Evolutionary conservation across 1,140 invertebrate species (phyloP).

Genomic region (Dinoponera quadriceps): DNA sequence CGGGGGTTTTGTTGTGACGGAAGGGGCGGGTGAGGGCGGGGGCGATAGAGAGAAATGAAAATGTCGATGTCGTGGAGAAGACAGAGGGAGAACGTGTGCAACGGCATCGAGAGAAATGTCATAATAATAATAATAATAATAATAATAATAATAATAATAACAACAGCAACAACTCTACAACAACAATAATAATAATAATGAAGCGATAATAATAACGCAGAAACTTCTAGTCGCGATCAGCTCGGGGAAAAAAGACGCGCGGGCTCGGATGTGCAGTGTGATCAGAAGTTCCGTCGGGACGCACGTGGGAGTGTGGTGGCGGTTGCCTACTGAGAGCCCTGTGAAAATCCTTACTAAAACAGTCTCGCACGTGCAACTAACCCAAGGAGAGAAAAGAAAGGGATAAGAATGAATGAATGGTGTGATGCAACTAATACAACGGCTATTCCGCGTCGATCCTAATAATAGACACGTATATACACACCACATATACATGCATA

Average conservation of each 20-base stretch:
- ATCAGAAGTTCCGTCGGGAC: background rate
- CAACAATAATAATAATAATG: constrained; percentile 16
- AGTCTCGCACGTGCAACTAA: constrained; percentile 23
- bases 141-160: constrained; percentile 50
- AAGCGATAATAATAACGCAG: constrained; percentile 41
- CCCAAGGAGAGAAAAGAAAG: background rate
- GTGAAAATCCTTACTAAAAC: constrained; percentile 11
- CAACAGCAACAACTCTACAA: background rate
- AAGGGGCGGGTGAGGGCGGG: constrained; percentile 6
- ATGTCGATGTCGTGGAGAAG: constrained; percentile 11
- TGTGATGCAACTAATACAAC: constrained; percentile 13
- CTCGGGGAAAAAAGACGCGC: background rate
- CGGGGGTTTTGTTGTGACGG: constrained; percentile 28
- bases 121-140: constrained; percentile 56
- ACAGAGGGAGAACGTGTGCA: constrained; percentile 62
- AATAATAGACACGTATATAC: constrained; percentile 25
- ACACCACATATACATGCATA: background rate
- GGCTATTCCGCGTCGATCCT: constrained; percentile 28
- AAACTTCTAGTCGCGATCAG: constrained; percentile 34
- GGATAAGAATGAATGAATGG: background rate
- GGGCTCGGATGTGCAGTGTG: constrained; percentile 38
- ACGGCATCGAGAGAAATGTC: constrained; percentile 48
- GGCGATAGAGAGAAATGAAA: constrained; percentile 31
- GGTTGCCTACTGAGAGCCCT: constrained; percentile 32
- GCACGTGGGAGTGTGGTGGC: constrained; percentile 19